A percentile compares a stretch with the other conserved stretches of the same genome.
Conservation (phyloP, 2,888 invertebrate species). For the Sycophila texana region DNA sequence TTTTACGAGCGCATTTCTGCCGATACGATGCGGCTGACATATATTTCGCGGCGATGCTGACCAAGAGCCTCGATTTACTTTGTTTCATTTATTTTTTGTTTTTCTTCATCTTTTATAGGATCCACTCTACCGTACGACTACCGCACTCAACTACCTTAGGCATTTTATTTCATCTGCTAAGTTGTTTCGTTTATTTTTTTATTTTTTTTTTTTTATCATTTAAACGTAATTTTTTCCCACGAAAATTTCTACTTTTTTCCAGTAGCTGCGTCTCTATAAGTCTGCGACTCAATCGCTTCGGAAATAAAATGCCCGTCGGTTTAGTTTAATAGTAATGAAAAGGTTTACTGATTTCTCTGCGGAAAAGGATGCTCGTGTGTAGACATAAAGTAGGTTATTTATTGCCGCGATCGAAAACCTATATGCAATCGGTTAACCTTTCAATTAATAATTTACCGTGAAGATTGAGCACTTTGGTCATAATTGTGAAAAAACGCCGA, state of each 20-base stretch:
- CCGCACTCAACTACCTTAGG: background rate
- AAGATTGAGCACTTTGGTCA: slow-evolving; percentile 8
- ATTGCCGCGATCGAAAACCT: slow-evolving; percentile 11
- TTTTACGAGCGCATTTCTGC: slow-evolving; percentile 4
- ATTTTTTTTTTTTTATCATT: no score
- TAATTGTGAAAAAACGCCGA: slow-evolving; percentile 9
- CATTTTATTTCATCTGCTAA: slow-evolving; percentile 13
- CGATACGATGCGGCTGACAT: slow-evolving; percentile 14
- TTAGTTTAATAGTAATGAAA: background rate
- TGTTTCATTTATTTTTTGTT: slow-evolving; percentile 11
- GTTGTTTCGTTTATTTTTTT: background rate
- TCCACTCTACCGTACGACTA: slow-evolving; percentile 3
- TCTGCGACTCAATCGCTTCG: background rate
- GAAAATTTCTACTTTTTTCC: background rate
- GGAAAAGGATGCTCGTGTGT: slow-evolving; percentile 8
- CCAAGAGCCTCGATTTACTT: slow-evolving; percentile 36
- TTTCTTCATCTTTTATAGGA: slow-evolving; percentile 10
- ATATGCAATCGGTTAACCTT: slow-evolving; percentile 3
- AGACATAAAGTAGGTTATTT: background rate
- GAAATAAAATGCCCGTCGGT: slow-evolving; percentile 21
- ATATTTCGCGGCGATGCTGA: slow-evolving; percentile 12
- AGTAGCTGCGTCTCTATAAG: background rate
- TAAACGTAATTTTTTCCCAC: background rate
- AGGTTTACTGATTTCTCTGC: background rate
- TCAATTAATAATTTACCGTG: slow-evolving; percentile 28